Conservation (phyloP, 2,888 invertebrate species). For the Pollenia angustigena region DNA sequence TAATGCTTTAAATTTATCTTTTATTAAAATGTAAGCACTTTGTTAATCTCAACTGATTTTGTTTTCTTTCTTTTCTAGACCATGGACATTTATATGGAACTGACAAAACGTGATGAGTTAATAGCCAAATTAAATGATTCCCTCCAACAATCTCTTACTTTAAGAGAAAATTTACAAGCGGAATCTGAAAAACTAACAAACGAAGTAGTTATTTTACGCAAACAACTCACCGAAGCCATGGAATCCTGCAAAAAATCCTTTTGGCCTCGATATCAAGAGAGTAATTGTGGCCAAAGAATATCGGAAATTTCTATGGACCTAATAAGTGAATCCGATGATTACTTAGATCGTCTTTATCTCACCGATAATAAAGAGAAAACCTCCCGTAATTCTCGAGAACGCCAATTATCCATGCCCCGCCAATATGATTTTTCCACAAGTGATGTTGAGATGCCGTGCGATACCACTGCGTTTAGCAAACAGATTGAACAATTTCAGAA, state of each 20-base stretch:
- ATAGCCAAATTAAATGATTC: constrained; percentile 90
- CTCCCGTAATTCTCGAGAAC: constrained; percentile 81
- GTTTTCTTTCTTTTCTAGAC: constrained; percentile 85
- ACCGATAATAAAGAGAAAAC: constrained; percentile 82
- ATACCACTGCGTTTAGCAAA: constrained; percentile 79
- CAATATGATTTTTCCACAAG: constrained; percentile 73
- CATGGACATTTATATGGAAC: constrained; percentile 89
- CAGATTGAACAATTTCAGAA: constrained; percentile 83
- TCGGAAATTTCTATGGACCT: constrained; percentile 84
- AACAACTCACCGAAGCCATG: constrained; percentile 84
- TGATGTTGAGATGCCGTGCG: constrained; percentile 69
- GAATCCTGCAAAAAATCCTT: constrained; percentile 82
- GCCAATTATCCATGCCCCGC: constrained; percentile 79
- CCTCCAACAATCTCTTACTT: constrained; percentile 87
- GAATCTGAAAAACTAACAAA: constrained; percentile 87
- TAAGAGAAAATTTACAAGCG: constrained; percentile 86
- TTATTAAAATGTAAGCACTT: neutral
- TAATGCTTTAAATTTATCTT: no score
- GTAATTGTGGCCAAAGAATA: constrained; percentile 82
- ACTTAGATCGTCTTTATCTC: constrained; percentile 81
- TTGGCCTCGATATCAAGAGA: constrained; percentile 80
- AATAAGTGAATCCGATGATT: constrained; percentile 84
- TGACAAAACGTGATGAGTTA: constrained; percentile 88
- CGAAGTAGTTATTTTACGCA: constrained; percentile 86
- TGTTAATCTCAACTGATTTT: neutral